These are phyloP conservation scores for Tribolium freemani DNA, from an alignment of 2,888 invertebrate genomes.

Conservation along the genomic window DNA sequence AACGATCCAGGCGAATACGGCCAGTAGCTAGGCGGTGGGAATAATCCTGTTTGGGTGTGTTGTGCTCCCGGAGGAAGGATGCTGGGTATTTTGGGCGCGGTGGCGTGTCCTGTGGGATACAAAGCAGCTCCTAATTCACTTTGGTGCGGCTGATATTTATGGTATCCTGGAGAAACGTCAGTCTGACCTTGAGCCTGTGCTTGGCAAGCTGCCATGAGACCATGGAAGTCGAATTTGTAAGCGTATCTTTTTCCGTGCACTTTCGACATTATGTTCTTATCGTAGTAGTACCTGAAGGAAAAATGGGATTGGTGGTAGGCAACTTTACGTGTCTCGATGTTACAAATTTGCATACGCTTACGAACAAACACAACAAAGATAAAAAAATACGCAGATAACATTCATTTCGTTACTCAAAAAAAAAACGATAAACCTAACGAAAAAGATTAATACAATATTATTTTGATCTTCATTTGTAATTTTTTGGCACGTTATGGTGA, in stretches of 20 bases:
- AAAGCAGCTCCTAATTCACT: constrained; percentile 66
- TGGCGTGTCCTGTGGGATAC: constrained; percentile 62
- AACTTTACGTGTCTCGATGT: neutral
- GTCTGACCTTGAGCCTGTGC: constrained; percentile 79
- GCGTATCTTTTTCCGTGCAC: constrained; percentile 98
- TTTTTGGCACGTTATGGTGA: too few species aligned
- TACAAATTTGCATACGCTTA: neutral
- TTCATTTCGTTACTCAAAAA: too few species aligned
- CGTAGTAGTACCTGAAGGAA: constrained; percentile 93
- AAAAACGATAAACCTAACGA: too few species aligned
- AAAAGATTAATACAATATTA: too few species aligned
- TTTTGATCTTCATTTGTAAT: too few species aligned
- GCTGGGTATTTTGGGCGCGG: constrained; percentile 68
- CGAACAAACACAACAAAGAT: too few species aligned
- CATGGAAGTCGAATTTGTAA: constrained; percentile 99
- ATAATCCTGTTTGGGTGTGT: constrained; percentile 66
- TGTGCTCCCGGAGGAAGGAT: constrained; percentile 65
- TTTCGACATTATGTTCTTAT: constrained; percentile 99
- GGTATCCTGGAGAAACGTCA: constrained; percentile 67
- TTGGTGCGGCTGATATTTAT: constrained; percentile 69
- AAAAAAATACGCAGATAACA: too few species aligned
- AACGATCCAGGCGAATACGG: constrained; percentile 68
- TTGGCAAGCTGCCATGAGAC: constrained; percentile 89
- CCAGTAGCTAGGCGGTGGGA: constrained; percentile 72
- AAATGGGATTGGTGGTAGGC: neutral